Base-by-base conservation (phyloP, 2,888 invertebrate genomes). In the Luffia ferchaultella region DNA sequence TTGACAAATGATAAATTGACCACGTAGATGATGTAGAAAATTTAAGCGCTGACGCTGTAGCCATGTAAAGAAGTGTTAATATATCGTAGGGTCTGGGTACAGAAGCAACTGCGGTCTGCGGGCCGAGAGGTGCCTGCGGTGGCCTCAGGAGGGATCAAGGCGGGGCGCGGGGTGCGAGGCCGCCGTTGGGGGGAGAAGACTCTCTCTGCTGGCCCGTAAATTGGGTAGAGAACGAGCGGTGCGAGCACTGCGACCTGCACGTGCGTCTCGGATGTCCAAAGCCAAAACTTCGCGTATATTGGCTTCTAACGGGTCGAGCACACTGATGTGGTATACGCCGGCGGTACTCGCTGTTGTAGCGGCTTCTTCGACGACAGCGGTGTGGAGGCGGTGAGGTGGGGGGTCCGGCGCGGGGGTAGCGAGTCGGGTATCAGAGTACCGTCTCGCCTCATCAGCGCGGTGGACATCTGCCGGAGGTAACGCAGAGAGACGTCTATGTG, bases 161-260 rank as follows among this genome's bases (percentile, higher is more conserved):
- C 45, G 40, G 49, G 51, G 50, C 5, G 53, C 52, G 30, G 51
- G 44, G 15, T n/a, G n/a, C n/a, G n/a, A n/a, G n/a, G n/a, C n/a
- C 30, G 20, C 7, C 1, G 54, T 53, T 57, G 68, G 68, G 65
- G 84, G 85, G 60, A 89, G 82, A 63, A 88, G 80, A 65, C 85
- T 87, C 71, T 89, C 89, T 69, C 87, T 87, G 70, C 87, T 88
- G 62, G 89, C 88, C 73, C 88, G 89, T 76, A 90, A 83, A 83
- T 90, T 90, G 74, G 90, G 90, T 82, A 91, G 86, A 59, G 80
- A 79, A 58, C 76, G 76, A 61, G 87, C 71, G 74, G 75, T 70
- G 67, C 88, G 68, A 72, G 75, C 71, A 62, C 64, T 68, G 16
- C 76, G 71, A n/a, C n/a, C n/a, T n/a, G n/a, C n/a, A n/a, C n/a